phyloP scores from a whole-genome alignment of 2,888 invertebrate species.

The Drosophila multiciliata region DNA sequence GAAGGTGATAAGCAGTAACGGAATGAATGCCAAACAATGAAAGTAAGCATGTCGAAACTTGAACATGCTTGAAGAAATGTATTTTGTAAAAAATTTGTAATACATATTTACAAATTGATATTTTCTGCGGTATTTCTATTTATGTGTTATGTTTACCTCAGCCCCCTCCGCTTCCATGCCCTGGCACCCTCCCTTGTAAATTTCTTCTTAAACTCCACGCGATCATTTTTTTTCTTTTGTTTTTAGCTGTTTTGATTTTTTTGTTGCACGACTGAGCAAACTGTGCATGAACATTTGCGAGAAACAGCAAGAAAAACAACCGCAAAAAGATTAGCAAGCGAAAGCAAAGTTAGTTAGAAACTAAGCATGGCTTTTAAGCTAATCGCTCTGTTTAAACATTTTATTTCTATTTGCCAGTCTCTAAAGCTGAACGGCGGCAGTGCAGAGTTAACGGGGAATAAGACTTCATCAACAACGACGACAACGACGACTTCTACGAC shows the following conservation, averaged over 20 bases:
- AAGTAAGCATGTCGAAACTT: slow-evolving; percentile 47
- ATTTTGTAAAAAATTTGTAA: slow-evolving; percentile 63
- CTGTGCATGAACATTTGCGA: slow-evolving; percentile 47
- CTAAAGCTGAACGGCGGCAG: slow-evolving; percentile 83
- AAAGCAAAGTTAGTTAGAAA: slow-evolving; percentile 28
- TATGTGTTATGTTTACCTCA: slow-evolving; percentile 3
- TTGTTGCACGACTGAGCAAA: slow-evolving; percentile 68
- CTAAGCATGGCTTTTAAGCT: slow-evolving; percentile 37
- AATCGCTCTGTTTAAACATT: slow-evolving; percentile 48
- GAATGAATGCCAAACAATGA: slow-evolving; percentile 52
- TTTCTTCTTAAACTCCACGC: slow-evolving; percentile 26
- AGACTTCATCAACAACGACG: slow-evolving; percentile 35
- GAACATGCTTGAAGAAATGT: slow-evolving; percentile 52
- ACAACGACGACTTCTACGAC: slow-evolving; percentile 66
- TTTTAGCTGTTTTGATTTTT: slow-evolving; percentile 4
- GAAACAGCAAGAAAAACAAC: slow-evolving; percentile 33
- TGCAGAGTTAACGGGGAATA: slow-evolving; percentile 57
- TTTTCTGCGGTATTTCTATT: slow-evolving; percentile 48
- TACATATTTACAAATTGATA: slow-evolving; percentile 67
- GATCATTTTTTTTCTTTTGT: slow-evolving; percentile 33
- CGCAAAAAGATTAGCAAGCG: slow-evolving; percentile 47
- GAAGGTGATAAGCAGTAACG: background rate
- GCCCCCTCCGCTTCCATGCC: slow-evolving; percentile 8
- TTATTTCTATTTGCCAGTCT: slow-evolving; percentile 76
- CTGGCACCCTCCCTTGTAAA: background rate